Evolutionary conservation across 2,797 vertebrate species (phyloP).

Genomic region (Xiphophorus birchmanni): DNA sequence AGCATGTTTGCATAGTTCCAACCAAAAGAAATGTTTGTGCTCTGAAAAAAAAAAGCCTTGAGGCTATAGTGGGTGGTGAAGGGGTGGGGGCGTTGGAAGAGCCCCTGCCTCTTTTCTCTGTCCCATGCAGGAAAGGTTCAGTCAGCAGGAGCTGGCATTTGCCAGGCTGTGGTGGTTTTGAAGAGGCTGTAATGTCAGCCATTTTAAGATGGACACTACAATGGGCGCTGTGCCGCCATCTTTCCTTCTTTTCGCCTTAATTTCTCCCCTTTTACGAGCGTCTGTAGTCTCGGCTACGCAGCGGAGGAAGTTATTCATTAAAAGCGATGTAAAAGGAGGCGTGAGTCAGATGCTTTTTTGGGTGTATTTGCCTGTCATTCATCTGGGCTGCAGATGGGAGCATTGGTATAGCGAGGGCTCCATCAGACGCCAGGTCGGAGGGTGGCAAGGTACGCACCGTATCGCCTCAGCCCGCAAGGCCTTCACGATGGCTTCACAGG

Average conservation of each 20-base stretch:
- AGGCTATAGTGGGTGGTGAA: conserved; percentile 35
- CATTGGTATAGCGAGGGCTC: conserved; percentile 54
- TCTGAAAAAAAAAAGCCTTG: conserved; percentile 43
- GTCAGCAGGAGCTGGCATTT: conserved; percentile 79
- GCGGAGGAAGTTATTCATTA: conserved; percentile 74
- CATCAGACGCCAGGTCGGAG: conserved; percentile 15
- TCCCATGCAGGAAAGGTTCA: conserved; percentile 75
- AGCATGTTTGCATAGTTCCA: conserved; percentile 77
- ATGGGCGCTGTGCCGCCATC: conserved; percentile 76
- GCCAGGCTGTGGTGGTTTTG: conserved; percentile 71
- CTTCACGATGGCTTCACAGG: conserved; percentile 25
- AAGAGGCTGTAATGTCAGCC: conserved; percentile 79
- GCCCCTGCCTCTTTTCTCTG: conserved; percentile 74
- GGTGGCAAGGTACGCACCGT: conserved; percentile 14
- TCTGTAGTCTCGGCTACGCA: conserved; percentile 75
- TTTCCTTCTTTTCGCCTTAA: conserved; percentile 79
- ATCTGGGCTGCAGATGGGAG: conserved; percentile 65
- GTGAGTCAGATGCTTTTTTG: conserved; percentile 61
- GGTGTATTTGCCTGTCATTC: conserved; percentile 73
- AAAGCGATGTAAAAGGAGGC: conserved; percentile 72
- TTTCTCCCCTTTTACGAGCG: conserved; percentile 68
- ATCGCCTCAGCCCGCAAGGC: conserved; percentile 26
- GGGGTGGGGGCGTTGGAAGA: conserved; percentile 30
- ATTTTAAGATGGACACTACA: conserved; percentile 82
- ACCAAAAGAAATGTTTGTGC: conserved; percentile 69